Evolutionary conservation across 2,797 vertebrate species (phyloP).

Genomic region (Cuculus canorus): DNA sequence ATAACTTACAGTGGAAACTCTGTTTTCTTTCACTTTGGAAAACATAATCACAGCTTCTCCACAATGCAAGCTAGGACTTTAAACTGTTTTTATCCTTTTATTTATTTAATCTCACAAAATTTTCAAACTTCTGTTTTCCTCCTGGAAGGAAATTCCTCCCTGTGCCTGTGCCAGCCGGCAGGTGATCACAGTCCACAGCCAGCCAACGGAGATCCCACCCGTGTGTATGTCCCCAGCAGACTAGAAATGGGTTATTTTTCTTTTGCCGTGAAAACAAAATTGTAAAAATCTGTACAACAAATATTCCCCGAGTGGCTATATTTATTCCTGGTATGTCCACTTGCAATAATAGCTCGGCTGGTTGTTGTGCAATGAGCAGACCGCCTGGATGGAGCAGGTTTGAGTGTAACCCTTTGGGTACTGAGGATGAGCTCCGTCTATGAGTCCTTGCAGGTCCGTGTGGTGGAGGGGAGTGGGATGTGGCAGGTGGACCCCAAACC

Average conservation of each 20-base stretch:
- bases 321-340: slow-evolving; percentile 63
- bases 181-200: not conserved
- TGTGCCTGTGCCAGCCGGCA: not conserved
- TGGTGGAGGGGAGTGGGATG: not conserved
- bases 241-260: slow-evolving; percentile 56
- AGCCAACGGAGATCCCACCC: not conserved
- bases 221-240: slow-evolving; percentile 3
- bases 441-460: fast-evolving
- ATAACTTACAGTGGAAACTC: not conserved
- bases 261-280: slow-evolving; percentile 39
- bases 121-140: not conserved
- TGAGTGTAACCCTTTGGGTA: slow-evolving; percentile 39
- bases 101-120: not conserved
- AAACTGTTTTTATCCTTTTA: not conserved
- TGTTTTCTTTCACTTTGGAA: not conserved
- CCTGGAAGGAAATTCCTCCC: slow-evolving; percentile 3
- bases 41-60: not conserved
- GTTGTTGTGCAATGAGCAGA: slow-evolving; percentile 48
- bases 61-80: not conserved
- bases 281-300: slow-evolving; percentile 35
- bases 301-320: slow-evolving; percentile 60
- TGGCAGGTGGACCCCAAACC: not conserved
- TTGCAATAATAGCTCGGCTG: slow-evolving; percentile 7
- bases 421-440: not conserved
- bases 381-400: slow-evolving; percentile 40